Evolutionary conservation across 2,888 invertebrate species (phyloP).

Genomic region (Deilephila elpenor): DNA sequence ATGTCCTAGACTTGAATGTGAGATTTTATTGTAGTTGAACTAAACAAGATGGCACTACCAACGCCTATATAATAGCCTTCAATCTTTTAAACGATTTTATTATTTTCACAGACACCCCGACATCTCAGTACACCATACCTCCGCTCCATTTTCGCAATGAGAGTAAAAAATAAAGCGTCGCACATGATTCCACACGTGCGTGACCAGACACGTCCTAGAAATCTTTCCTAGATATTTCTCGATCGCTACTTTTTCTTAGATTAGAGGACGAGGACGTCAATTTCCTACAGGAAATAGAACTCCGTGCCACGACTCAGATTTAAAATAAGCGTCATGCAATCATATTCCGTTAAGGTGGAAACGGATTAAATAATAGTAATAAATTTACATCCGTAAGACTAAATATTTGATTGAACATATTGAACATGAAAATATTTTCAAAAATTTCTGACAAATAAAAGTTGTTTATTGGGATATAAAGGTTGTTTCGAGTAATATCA

Average conservation of each 20-base stretch:
- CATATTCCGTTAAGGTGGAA: not conserved
- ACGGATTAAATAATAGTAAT: no score
- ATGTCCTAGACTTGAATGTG: no score
- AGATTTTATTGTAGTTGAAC: no score
- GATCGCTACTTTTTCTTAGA: conserved; percentile 42
- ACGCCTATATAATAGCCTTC: not conserved
- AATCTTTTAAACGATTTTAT: not conserved
- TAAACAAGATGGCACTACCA: not conserved
- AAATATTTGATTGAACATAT: no score
- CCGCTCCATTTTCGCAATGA: conserved; percentile 33
- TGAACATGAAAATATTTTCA: no score
- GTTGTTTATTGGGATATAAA: no score
- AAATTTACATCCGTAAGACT: not conserved
- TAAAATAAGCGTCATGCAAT: not conserved
- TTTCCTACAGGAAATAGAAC: conserved; percentile 56
- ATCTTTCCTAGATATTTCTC: conserved; percentile 53
- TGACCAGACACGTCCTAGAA: conserved; percentile 49
- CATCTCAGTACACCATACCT: conserved; percentile 29
- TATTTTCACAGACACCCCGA: not conserved
- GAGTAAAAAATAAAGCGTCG: conserved; percentile 32
- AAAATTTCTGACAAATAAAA: no score
- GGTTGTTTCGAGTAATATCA: not conserved
- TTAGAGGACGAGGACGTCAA: conserved; percentile 44
- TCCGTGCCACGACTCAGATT: not conserved
- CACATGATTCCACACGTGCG: conserved; percentile 42